These are phyloP conservation scores for Urocyon cinereoargenteus DNA, from an alignment of 2,797 vertebrate species.

Conservation along the genomic window DNA sequence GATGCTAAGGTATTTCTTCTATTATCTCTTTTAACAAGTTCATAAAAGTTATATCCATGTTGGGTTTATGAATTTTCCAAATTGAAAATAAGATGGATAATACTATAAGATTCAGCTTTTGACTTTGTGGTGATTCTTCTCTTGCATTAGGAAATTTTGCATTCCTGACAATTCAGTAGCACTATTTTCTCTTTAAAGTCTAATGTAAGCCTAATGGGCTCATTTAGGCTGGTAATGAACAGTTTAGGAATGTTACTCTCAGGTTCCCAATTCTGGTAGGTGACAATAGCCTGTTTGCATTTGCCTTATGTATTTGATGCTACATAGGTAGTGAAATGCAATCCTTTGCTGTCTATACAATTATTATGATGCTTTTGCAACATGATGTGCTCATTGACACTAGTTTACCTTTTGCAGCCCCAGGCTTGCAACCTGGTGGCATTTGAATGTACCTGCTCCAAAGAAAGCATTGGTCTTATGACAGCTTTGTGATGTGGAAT, in stretches of 20 bases:
- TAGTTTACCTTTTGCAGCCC: constrained; percentile 61
- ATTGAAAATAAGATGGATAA: constrained; percentile 34
- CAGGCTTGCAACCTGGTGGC: constrained; percentile 64
- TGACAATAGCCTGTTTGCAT: constrained; percentile 58
- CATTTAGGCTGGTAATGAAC: constrained; percentile 68
- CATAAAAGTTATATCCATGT: constrained; percentile 32
- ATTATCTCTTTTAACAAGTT: constrained; percentile 58
- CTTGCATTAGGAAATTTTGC: constrained; percentile 43
- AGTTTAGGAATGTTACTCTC: constrained; percentile 38
- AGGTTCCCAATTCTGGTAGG: background rate
- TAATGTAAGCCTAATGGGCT: constrained; percentile 62
- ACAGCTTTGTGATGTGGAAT: constrained; percentile 78
- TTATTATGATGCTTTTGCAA: constrained; percentile 55
- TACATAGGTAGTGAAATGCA: constrained; percentile 2
- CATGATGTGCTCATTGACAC: constrained; percentile 46
- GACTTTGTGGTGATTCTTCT: constrained; percentile 41
- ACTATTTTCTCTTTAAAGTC: background rate
- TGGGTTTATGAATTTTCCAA: constrained; percentile 58
- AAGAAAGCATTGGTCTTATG: constrained; percentile 69
- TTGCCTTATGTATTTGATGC: constrained; percentile 33
- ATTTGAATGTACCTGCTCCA: constrained; percentile 71
- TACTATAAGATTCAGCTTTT: background rate
- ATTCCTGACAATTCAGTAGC: constrained; percentile 42
- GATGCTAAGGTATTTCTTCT: constrained; percentile 40
- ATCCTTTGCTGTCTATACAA: constrained; percentile 60